Percentiles rank a stretch among this genome's conserved stretches.
Conservation (phyloP, 2,113 vertebrate species). For the Poeciliopsis prolifica region DNA sequence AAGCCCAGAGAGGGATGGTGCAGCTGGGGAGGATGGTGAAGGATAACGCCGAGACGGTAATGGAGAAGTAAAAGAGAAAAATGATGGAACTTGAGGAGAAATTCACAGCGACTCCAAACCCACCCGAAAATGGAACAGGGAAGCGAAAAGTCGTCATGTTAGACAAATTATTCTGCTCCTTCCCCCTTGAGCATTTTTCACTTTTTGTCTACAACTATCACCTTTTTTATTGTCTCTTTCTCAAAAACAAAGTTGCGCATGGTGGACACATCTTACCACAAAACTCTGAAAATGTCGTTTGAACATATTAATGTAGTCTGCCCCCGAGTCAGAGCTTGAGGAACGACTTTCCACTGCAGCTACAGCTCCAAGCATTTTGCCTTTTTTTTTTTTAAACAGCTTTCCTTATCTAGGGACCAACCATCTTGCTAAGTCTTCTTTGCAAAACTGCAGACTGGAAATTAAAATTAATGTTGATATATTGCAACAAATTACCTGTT, state of each 20-base stretch:
- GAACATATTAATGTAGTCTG: neutral
- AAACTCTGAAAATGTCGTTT: neutral
- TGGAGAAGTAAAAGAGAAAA: slow-evolving; percentile 67
- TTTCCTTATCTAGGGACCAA: neutral
- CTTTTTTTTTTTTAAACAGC: neutral
- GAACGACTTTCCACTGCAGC: neutral
- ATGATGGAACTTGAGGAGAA: slow-evolving; percentile 15
- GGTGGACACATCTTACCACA: neutral
- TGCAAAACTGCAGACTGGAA: neutral
- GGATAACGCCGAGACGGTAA: slow-evolving; percentile 62
- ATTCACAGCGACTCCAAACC: slow-evolving; percentile 33
- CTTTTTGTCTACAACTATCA: neutral
- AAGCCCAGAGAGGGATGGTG: slow-evolving; percentile 91
- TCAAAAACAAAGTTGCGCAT: neutral
- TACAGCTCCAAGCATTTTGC: neutral
- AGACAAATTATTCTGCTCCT: slow-evolving; percentile 45
- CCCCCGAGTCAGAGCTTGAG: neutral
- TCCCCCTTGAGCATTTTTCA: no score
- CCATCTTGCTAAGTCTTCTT: neutral
- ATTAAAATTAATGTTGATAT: neutral
- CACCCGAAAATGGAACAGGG: no score
- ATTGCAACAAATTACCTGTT: neutral
- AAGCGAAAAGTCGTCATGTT: slow-evolving; percentile 36
- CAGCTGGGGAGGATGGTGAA: slow-evolving; percentile 76
- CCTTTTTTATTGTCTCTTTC: neutral